phyloP scores from a whole-genome alignment of 2,113 vertebrate species.

The Hyaena hyaena region DNA sequence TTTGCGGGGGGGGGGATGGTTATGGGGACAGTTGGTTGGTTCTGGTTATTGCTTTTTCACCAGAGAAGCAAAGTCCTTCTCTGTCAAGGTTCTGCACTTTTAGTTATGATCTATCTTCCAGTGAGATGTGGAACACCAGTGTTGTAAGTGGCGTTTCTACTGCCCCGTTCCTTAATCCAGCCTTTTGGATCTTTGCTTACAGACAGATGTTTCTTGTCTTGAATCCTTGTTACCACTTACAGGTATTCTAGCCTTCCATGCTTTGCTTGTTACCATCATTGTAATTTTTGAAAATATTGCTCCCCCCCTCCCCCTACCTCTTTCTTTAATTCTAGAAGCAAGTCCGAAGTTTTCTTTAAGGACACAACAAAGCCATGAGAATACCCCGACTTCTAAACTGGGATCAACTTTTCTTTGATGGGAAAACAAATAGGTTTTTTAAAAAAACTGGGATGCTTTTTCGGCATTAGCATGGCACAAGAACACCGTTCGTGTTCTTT shows the following conservation, averaged over 20 bases:
- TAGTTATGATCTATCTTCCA: neutral
- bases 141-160: neutral
- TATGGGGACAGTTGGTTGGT: neutral
- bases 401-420: neutral
- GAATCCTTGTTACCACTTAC: neutral
- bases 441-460: neutral
- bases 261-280: constrained; percentile 28
- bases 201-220: neutral
- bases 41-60: neutral
- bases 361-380: neutral
- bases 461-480: neutral
- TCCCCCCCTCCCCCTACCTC: accelerated
- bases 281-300: constrained; percentile 22
- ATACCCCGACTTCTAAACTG: constrained; percentile 40
- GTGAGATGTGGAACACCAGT: neutral
- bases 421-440: neutral
- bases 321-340: constrained; percentile 25
- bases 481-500: neutral
- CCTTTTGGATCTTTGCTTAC: neutral
- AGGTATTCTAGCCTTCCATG: neutral
- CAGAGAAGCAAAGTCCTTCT: neutral
- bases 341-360: constrained; percentile 39
- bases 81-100: neutral
- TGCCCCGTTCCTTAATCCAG: neutral
- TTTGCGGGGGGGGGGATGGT: neutral